Evolutionary conservation across 2,888 invertebrate species (phyloP), one percentile per base, ranked within the genome.

Genomic region (Xylota sylvarum): DNA sequence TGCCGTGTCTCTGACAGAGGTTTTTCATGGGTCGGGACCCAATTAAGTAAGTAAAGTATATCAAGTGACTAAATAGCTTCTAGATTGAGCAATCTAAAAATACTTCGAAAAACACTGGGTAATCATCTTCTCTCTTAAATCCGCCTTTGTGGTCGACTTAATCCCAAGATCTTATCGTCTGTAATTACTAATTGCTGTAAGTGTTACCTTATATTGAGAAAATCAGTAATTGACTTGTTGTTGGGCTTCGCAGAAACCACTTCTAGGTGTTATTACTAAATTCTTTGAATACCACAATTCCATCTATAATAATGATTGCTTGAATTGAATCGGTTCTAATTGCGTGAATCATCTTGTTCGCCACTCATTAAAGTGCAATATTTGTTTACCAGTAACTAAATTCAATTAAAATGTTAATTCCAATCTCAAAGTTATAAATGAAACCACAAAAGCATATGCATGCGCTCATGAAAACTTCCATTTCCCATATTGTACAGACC

Each of bases 371-470:
- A 48, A 60, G 19, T 55, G 35, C 48, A 69, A 32, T 67, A 50
- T 69, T 64, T 58, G 60, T 27, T 79, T 67, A 69, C 74, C n/a
- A 48, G 40, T 67, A 64, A 79, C 73, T 74, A 64, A 79, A 70
- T 37, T 78, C 67, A 74, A 79, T 84, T 69, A 84, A 79, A 74
- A 79, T 79, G 83, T 56, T 73, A 84, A 84, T 84, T 79, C 55
- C 30, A 17, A 17, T 37, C 23, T 69, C 46, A 17, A 40, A 23
- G 43, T 67, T 37, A 56, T 10, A 43, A 32, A 6, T 64, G 27
- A 43, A 62, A 64, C 50, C 76, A 48, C 82, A 82, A 65, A 46
- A 48, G 64, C 23, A 6, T 27, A 14, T 52, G 58, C n/a, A n/a
- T n/a, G n/a, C 56, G 19, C 43, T 43, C 32, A 65, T 58, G 43